These are phyloP conservation scores for Ciconia stormi DNA, from an alignment of 2,113 vertebrate genomes.

Conservation along the genomic window DNA sequence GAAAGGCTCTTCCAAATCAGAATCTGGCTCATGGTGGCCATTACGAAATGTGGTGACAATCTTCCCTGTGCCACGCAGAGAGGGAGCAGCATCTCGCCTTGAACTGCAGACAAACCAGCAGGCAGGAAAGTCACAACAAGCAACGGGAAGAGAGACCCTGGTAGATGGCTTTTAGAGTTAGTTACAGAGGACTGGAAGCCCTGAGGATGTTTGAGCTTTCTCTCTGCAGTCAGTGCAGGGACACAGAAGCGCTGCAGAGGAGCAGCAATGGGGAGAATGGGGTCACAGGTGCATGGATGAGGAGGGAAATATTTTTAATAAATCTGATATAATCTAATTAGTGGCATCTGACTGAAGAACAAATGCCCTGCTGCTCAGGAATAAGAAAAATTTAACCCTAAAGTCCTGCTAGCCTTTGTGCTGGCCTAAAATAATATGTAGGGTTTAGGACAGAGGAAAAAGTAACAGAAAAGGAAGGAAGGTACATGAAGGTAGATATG, in stretches of 20 bases:
- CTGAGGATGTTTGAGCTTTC: background rate
- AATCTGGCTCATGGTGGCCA: background rate
- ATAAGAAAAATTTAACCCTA: background rate
- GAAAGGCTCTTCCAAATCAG: background rate
- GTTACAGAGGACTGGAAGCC: background rate
- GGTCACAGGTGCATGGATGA: background rate
- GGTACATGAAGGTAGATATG: background rate
- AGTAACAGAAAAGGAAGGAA: background rate
- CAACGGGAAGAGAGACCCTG: background rate
- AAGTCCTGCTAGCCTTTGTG: background rate
- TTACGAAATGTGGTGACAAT: accelerated
- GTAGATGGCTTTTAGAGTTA: background rate
- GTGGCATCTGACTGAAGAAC: background rate
- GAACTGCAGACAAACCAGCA: background rate
- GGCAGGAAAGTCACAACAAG: background rate
- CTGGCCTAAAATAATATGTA: background rate
- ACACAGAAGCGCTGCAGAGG: background rate
- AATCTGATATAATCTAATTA: background rate
- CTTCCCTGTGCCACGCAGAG: background rate
- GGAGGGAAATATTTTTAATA: background rate
- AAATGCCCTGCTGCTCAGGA: background rate
- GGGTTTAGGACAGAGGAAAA: background rate
- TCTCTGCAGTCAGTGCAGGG: background rate
- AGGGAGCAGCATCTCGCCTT: background rate
- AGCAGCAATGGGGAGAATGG: background rate